Conservation (phyloP, 1,140 invertebrate genomes). For the Paramacrobiotus metropolitanus region DNA sequence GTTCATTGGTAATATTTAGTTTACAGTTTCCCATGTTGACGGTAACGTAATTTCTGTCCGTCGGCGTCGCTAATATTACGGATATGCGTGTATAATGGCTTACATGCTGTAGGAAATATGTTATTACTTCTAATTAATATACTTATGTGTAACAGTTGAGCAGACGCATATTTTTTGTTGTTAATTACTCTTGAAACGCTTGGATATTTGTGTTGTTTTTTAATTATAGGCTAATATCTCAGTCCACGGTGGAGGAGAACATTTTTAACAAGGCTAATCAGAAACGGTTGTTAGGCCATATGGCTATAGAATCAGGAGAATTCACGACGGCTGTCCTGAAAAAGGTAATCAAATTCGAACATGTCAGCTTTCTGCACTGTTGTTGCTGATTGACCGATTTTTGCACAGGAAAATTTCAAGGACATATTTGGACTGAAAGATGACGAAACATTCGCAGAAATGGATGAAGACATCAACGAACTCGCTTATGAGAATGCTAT, state of each 20-base stretch:
- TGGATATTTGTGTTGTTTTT: constrained; percentile 8
- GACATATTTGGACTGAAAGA: neutral
- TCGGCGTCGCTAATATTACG: too few species aligned
- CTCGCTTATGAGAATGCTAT: constrained; percentile 32
- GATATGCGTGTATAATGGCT: too few species aligned
- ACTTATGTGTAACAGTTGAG: too few species aligned
- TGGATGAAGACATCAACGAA: neutral
- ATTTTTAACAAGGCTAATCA: constrained; percentile 97
- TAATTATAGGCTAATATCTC: constrained; percentile 52
- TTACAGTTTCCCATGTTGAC: too few species aligned
- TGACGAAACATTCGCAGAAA: neutral
- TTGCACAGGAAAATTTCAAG: constrained; percentile 4
- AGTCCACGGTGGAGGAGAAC: constrained; percentile 95
- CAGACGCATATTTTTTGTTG: too few species aligned
- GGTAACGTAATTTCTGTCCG: too few species aligned
- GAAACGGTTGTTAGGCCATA: constrained; percentile 76
- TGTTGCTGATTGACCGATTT: constrained; percentile 1
- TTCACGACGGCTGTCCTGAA: constrained; percentile 96
- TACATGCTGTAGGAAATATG: too few species aligned
- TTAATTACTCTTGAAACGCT: constrained; percentile 4
- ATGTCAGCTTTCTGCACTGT: neutral
- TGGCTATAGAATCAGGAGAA: constrained; percentile 95
- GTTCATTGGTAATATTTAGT: too few species aligned
- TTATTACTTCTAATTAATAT: too few species aligned
- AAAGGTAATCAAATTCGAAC: constrained; percentile 34